Percentiles rank a stretch among this genome's conserved stretches.
Evolutionary conservation across 1,140 invertebrate species (phyloP).

Genomic region (Kradibia gibbosae): DNA sequence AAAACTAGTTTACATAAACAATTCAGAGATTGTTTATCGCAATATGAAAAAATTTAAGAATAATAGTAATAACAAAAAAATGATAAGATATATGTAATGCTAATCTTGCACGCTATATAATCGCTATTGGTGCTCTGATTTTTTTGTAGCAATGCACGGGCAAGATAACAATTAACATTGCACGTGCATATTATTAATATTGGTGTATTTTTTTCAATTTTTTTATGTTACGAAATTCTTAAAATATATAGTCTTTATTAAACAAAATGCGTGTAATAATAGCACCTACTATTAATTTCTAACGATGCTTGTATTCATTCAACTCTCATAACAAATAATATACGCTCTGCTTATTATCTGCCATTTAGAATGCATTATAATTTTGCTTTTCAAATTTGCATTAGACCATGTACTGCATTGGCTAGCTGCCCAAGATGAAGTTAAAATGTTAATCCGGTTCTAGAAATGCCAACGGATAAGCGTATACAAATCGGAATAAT

Average conservation of each 20-base stretch:
- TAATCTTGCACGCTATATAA: no score
- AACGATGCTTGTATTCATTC: background rate
- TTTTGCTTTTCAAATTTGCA: background rate
- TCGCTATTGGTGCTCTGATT: no score
- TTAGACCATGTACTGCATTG: background rate
- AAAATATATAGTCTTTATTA: no score
- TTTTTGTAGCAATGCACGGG: no score
- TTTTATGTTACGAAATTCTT: no score
- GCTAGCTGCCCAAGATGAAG: background rate
- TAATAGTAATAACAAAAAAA: no score
- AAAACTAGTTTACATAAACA: no score
- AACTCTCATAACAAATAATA: background rate
- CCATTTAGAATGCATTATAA: background rate
- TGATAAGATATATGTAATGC: no score
- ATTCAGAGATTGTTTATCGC: no score
- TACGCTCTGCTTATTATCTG: background rate
- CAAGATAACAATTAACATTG: background rate
- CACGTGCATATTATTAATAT: background rate
- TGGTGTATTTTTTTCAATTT: no score
- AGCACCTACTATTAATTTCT: slow-evolving; percentile 5
- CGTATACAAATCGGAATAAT: background rate
- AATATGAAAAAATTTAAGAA: no score
- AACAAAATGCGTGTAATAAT: background rate
- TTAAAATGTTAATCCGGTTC: background rate
- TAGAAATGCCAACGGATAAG: background rate